phyloP scores from a whole-genome alignment of 2,113 vertebrate genomes.

The Notechis scutatus region DNA sequence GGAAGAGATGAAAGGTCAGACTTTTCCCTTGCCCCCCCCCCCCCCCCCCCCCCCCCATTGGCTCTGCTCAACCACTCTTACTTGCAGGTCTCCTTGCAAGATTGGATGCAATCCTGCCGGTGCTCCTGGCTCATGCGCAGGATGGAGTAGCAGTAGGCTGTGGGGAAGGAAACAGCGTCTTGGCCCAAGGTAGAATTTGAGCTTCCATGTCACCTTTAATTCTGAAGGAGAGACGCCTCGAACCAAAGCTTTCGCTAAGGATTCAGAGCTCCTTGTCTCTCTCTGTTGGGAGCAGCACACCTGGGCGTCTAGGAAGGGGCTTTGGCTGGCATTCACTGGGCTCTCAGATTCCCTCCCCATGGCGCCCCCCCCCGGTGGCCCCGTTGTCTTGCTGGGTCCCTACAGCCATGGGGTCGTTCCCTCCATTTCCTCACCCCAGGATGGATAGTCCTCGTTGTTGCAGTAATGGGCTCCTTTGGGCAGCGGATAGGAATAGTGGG shows the following conservation, averaged over 20 bases:
- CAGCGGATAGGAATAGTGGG: conserved; percentile 71
- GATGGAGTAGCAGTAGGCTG: conserved; percentile 71
- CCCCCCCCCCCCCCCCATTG: background rate
- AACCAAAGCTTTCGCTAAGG: background rate
- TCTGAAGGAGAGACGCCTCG: background rate
- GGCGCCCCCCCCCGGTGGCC: too few species aligned
- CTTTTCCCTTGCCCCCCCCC: background rate
- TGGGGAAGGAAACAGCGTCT: background rate
- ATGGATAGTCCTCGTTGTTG: conserved; percentile 66
- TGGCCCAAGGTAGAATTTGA: background rate
- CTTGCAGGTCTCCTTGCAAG: conserved; percentile 81
- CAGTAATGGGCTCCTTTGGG: conserved; percentile 66
- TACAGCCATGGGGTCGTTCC: background rate
- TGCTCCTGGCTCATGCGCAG: conserved; percentile 57
- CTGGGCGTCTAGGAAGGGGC: background rate
- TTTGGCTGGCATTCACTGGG: background rate
- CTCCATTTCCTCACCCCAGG: conserved; percentile 69
- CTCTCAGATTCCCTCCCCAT: background rate
- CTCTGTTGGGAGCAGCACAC: background rate
- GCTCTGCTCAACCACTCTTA: conserved; percentile 43
- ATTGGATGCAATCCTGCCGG: conserved; percentile 69
- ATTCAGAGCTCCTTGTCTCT: background rate
- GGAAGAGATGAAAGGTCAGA: background rate
- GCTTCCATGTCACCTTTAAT: background rate
- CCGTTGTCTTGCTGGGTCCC: background rate